These are phyloP conservation scores for Tragulus kanchil DNA, from an alignment of 2,113 vertebrate genomes.

Conservation along the genomic window DNA sequence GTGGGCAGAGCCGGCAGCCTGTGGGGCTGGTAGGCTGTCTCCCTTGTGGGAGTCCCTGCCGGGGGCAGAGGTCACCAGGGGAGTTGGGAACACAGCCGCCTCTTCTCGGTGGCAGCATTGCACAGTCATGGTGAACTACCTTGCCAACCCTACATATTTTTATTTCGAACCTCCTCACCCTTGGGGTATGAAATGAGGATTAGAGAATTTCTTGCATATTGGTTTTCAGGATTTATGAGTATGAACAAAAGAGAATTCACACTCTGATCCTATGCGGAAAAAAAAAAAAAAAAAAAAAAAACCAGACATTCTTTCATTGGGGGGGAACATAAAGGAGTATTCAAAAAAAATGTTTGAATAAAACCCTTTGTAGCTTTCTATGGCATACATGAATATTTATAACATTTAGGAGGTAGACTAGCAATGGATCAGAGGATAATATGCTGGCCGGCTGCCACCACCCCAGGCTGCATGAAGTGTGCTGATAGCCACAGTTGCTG, in stretches of 20 bases:
- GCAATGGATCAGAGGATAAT: conserved; percentile 87
- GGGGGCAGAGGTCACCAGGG: conserved; percentile 62
- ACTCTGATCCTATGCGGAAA: conserved; percentile 84
- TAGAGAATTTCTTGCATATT: conserved; percentile 86
- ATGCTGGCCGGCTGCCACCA: conserved; percentile 86
- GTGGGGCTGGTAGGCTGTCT: neutral
- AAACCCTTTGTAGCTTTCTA: conserved; percentile 86
- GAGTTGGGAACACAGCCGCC: conserved; percentile 54
- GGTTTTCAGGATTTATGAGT: conserved; percentile 86
- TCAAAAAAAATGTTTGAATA: conserved; percentile 88
- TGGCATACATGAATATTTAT: conserved; percentile 91
- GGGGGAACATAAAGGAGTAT: conserved; percentile 87
- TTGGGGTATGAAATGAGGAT: conserved; percentile 89
- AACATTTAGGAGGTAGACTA: conserved; percentile 85
- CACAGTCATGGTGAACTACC: conserved; percentile 35
- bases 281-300: conserved; percentile 58
- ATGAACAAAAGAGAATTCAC: conserved; percentile 88
- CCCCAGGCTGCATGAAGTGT: conserved; percentile 73
- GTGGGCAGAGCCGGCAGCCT: conserved; percentile 30
- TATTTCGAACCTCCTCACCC: conserved; percentile 84
- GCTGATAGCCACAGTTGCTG: conserved; percentile 77
- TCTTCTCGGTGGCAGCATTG: conserved; percentile 44
- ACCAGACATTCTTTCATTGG: conserved; percentile 86
- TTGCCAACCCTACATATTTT: conserved; percentile 74
- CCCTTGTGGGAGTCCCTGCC: conserved; percentile 66